Evolutionary conservation across 2,888 invertebrate genomes (phyloP).

Genomic region (Leuctra nigra): DNA sequence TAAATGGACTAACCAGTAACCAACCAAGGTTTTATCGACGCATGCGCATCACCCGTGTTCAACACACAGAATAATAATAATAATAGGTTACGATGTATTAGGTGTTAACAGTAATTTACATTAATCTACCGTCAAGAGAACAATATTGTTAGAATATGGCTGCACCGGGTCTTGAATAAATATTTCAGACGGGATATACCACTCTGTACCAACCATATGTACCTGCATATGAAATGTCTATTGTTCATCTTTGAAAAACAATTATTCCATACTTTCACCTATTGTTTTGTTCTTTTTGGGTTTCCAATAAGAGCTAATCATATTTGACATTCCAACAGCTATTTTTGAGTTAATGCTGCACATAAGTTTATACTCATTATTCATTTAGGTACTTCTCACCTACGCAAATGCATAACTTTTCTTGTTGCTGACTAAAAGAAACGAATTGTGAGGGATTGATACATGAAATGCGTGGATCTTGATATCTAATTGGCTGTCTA

Average conservation of each 20-base stretch:
- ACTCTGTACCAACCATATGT: constrained; percentile 12
- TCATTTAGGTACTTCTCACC: too few relatives aligned
- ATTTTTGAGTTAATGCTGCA: neutral
- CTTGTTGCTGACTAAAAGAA: too few relatives aligned
- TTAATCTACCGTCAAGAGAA: constrained; percentile 18
- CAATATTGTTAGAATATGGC: constrained; percentile 13
- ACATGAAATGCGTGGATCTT: too few relatives aligned
- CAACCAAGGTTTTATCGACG: too few relatives aligned
- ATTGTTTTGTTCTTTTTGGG: too few relatives aligned
- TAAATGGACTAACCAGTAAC: too few relatives aligned
- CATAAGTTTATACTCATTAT: too few relatives aligned
- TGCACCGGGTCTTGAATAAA: constrained; percentile 4
- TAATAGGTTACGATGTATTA: constrained; percentile 11
- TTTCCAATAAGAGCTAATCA: constrained; percentile 11
- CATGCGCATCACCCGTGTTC: too few relatives aligned
- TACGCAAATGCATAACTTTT: too few relatives aligned
- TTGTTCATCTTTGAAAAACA: constrained; percentile 12
- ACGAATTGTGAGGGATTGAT: too few relatives aligned
- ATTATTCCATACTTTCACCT: constrained; percentile 12
- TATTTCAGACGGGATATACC: constrained; percentile 12
- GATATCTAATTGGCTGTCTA: too few relatives aligned
- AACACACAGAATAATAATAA: constrained; percentile 8
- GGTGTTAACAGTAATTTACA: constrained; percentile 19
- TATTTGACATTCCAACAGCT: constrained; percentile 1
- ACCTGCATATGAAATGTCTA: constrained; percentile 17